Base-by-base conservation (phyloP, 1,140 invertebrate species). In the Lordiphosa mommai region DNA sequence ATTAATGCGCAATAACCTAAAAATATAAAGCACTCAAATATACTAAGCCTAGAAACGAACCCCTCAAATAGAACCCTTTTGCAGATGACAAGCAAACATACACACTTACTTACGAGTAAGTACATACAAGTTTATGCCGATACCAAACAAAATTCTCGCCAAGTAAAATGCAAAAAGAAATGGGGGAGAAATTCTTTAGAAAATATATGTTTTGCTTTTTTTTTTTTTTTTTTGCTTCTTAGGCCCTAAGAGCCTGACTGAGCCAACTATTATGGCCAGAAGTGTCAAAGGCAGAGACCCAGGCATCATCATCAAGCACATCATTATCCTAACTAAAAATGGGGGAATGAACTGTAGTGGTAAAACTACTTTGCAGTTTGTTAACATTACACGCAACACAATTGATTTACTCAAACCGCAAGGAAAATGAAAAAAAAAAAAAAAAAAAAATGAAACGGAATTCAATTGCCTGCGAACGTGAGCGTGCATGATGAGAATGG, bases 351-450 rank as follows among this genome's bases (percentile, higher is more conserved):
- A 82, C 76, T 84, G 67, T 76, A 77, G 57, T 27, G 30, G 56
- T 50, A 66, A 65, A 64, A 74, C 50, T 58, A 63, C 53, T 71
- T 70, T 67, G 76, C 79, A 65, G 51, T 76, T 65, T 67, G 66
- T 58, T 60, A 74, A 57, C 65, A 80, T 74, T 46, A 67, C 55
- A 69, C 30, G 53, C 29, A 44, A 46, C 52, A 53, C 72, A 80
- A 80, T 84, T 84, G 76, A 82, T 82, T 76, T 84, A 56, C 72
- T 61, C 76, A 82, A 59, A 72, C 64, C 50, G 40, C 40, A 30
- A 47, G 12, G 17, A n/a, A n/a, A n/a, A n/a, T n/a, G n/a, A n/a
- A n/a, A n/a, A n/a, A n/a, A n/a, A n/a, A n/a, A n/a, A n/a, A n/a
- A n/a, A 41, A 38, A 34, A 43, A 49, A 64, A 13, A 38, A 13